Evolutionary conservation across 1,140 invertebrate genomes (phyloP).

Genomic region (Tetragonula clypearis): DNA sequence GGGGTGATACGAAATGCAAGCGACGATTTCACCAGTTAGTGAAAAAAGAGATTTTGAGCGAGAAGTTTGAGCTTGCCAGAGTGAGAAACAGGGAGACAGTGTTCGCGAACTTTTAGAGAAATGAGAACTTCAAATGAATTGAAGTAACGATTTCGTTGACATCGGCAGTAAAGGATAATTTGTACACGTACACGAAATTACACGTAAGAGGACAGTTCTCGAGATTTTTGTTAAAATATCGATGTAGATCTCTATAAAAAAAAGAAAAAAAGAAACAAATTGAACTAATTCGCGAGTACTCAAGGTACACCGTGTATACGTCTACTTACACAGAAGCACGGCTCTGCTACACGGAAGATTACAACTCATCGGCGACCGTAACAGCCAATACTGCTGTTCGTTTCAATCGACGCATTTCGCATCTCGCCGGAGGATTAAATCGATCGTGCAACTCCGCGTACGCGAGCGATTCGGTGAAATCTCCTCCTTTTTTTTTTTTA

Average conservation of each 20-base stretch:
- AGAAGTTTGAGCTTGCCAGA: background rate
- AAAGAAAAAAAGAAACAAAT: too few relatives aligned
- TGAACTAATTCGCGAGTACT: background rate
- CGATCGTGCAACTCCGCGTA: slow-evolving; percentile 49
- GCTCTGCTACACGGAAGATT: slow-evolving; percentile 36
- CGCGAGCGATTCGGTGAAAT: slow-evolving; percentile 56
- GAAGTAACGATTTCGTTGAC: too few relatives aligned
- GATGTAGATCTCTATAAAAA: too few relatives aligned
- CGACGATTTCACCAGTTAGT: background rate
- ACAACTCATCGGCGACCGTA: slow-evolving; percentile 51
- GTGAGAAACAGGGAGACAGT: background rate
- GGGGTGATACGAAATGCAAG: slow-evolving; percentile 12
- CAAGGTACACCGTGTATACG: background rate
- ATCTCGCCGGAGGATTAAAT: slow-evolving; percentile 56
- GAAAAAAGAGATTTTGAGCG: background rate
- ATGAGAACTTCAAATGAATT: background rate
- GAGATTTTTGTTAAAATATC: too few relatives aligned
- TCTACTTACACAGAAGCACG: too few relatives aligned
- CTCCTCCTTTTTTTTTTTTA: slow-evolving; percentile 32
- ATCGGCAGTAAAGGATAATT: too few relatives aligned
- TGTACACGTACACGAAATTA: too few relatives aligned
- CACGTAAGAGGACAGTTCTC: too few relatives aligned
- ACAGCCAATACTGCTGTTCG: background rate
- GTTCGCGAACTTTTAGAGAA: background rate
- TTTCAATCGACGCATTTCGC: slow-evolving; percentile 48